phyloP scores from a whole-genome alignment of 1,140 invertebrate genomes.

The Plodia interpunctella region DNA sequence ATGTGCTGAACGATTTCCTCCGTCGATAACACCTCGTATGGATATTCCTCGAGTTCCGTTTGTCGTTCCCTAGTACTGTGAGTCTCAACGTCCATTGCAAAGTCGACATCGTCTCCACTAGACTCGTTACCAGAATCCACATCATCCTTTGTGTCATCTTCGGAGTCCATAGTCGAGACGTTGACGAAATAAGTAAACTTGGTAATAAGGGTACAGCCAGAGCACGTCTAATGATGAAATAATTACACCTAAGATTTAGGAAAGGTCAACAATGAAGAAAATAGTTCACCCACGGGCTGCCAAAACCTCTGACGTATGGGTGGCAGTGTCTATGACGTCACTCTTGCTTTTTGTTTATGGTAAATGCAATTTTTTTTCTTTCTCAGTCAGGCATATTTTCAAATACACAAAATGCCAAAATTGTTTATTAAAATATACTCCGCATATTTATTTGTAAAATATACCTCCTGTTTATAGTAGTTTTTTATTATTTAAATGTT shows the following conservation, averaged over 20 bases:
- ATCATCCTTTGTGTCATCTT: slow-evolving; percentile 92
- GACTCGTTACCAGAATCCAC: slow-evolving; percentile 95
- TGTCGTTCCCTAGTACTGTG: slow-evolving; percentile 86
- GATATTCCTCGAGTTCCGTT: slow-evolving; percentile 92
- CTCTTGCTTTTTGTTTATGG: slow-evolving; percentile 22
- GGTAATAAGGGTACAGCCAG: slow-evolving; percentile 56
- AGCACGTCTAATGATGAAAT: slow-evolving; percentile 69
- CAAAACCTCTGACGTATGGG: slow-evolving; percentile 74
- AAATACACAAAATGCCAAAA: slow-evolving; percentile 3
- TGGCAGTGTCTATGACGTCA: slow-evolving; percentile 41
- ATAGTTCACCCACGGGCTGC: slow-evolving; percentile 77
- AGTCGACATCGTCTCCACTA: slow-evolving; percentile 92
- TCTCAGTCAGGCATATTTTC: neutral
- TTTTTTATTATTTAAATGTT: no score
- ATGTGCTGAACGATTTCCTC: slow-evolving; percentile 98
- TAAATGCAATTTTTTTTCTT: neutral
- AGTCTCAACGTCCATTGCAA: slow-evolving; percentile 93
- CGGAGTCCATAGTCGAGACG: slow-evolving; percentile 87
- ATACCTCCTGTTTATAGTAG: no score
- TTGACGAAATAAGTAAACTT: slow-evolving; percentile 52
- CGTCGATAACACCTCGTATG: slow-evolving; percentile 95
- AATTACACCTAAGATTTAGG: slow-evolving; percentile 78
- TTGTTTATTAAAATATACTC: no score
- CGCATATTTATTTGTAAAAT: no score
- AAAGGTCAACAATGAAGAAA: slow-evolving; percentile 78